Percentiles rank a stretch among this genome's conserved stretches.
Evolutionary conservation across 2,113 vertebrate species (phyloP).

Genomic region (Silurus glanis): DNA sequence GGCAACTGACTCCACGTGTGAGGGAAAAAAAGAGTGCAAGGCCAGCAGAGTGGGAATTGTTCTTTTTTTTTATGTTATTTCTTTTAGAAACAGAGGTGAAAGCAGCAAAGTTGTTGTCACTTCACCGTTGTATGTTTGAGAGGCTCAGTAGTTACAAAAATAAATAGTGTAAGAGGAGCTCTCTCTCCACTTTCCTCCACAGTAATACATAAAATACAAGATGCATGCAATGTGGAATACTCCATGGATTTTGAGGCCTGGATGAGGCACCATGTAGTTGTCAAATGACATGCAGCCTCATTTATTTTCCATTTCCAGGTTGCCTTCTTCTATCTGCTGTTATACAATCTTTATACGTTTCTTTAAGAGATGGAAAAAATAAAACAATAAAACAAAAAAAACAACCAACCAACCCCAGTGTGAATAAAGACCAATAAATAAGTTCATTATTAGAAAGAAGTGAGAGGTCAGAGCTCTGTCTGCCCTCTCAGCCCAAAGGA

Average conservation of each 20-base stretch:
- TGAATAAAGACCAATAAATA: background rate
- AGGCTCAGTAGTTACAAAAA: constrained; percentile 59
- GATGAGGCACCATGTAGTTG: background rate
- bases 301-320: background rate
- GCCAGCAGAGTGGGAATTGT: constrained; percentile 68
- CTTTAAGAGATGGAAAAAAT: no score
- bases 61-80: constrained; percentile 66
- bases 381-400: no score
- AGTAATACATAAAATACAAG: constrained; percentile 44
- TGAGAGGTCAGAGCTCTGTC: constrained; percentile 56
- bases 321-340: background rate
- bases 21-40: constrained; percentile 66
- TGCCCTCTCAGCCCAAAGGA: constrained; percentile 58
- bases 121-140: constrained; percentile 67
- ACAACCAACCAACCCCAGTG: background rate
- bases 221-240: background rate
- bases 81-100: constrained; percentile 66
- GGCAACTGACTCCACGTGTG: constrained; percentile 76
- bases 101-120: constrained; percentile 68
- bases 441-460: constrained; percentile 30
- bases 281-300: constrained; percentile 24
- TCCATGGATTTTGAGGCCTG: constrained; percentile 26
- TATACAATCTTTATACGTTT: no score
- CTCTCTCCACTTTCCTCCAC: constrained; percentile 17
- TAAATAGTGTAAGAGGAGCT: constrained; percentile 41